Base-by-base conservation (phyloP, 2,888 invertebrate genomes). In the Augiades crinisus region DNA sequence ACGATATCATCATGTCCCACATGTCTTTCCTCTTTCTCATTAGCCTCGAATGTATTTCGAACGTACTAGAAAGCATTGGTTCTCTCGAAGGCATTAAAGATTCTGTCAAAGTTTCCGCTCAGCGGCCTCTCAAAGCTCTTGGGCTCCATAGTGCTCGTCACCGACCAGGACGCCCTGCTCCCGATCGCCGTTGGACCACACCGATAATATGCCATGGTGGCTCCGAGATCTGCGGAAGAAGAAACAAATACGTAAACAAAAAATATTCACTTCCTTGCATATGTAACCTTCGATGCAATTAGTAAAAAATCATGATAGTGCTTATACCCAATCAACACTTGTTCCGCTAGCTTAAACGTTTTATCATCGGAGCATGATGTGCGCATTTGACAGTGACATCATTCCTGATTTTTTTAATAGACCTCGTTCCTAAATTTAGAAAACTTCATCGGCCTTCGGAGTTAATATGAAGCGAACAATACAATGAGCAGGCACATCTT, bases 101-200 rank as follows among this genome's bases (percentile, higher is more conserved):
- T 90, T 52, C 90, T 73, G 64, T 90, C 90, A 62, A 80, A 90
- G 67, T 86, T 87, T 27, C 85, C 89, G 68, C 88, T 88, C 51
- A 88, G 68, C 3, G 89, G 89, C 7, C 88, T 72, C 53, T 82
- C 81, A 68, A 71, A 85, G 64, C 70, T 69, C 73, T 78, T 84
- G 49, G 74, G 67, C 55, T 81, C 76, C 54, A 76, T 65, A 37
- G 79, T 63, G 45, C 61, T 61, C 37, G 82, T 79, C 24, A 92
- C 90, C 47, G 92, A 86, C 44, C 94, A 94, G 13, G 90, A 89
- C n/a, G 84, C 79, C 58, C 88, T 78, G 76, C 78, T 87, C 55
- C 85, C 85, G 68, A 88, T 78, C 19, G 87, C 86, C 7, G 86
- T 87, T 27, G 86, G 86, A 14, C 87, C 86, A 69, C 83, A 87